Base-by-base conservation (phyloP, 2,797 vertebrate species). In the Eidolon dupreanum region DNA sequence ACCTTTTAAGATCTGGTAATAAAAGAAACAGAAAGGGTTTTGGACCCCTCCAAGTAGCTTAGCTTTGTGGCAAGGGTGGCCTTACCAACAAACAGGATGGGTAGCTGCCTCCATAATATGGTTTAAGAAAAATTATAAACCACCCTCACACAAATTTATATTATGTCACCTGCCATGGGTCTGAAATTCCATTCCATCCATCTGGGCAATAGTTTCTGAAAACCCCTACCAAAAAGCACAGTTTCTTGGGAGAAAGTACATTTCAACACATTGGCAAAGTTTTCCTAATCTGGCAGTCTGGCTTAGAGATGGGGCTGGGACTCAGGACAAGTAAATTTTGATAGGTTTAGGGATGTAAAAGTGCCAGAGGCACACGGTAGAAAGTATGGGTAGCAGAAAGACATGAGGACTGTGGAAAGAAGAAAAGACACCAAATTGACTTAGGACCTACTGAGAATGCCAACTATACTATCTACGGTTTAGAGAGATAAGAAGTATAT, bases 81-180 rank as follows among this genome's bases (percentile, higher is more conserved):
- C 33, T 84, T 79, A 55, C 5, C 28, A 65, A 84, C 36, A 93
- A 88, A 88, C 2, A 94, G 59, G 73, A 61, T 63, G 57, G 49
- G 26, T 38, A 36, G 65, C 33, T 71, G 7, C 13, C 36, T 70
- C 33, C 38, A 57, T 36, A 61, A 41, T 33, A 81, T 19, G 59
- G 63, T 73, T 79, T 89, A 86, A 97, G 83, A 79, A 94, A 96
- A 92, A 88, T 59, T 6, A 49, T 63, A 85, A 93, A 51, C 28
- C 51, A 71, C 31, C 9, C 9, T 86, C 65, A 36, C 26, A 38
- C 43, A 84, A 51, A 86, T 95, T 66, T 85, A 12, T 91, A 49
- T 70, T 38, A 38, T 51, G 81, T 46, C 11, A 63, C 38, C 49
- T 95, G 55, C 33, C 59, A 59, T 22, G 20, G 33, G 16, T 83